Evolutionary conservation across 2,888 invertebrate species (phyloP), one percentile per base, ranked within the genome.

Genomic region (Byasa hedistus): DNA sequence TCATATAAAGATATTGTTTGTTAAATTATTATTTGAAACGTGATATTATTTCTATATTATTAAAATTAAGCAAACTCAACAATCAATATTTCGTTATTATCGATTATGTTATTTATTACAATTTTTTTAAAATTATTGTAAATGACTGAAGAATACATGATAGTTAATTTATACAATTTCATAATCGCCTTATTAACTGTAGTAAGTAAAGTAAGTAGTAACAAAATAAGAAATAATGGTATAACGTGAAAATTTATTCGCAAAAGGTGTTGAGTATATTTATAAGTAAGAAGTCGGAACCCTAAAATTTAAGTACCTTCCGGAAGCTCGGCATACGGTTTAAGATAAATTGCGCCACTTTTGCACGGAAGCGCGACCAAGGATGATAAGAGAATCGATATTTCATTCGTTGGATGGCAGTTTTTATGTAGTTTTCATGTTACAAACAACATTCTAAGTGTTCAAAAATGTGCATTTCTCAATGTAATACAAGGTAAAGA

Each of bases 331-430:
- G 36, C 54, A 39, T 44, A 27, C 21, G 54, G 54, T 32, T 58
- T 64, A 39, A 54, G 23, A 64, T 59, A 59, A 64, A 64, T 64
- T 44, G 54, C 64, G 52, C 39, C 44, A 59, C 64, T 59, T 59
- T 64, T 54, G 57, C 64, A 64, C 64, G 59, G 58, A 54, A 44
- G 39, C 39, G 22, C 55, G 58, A 59, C 54, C 39, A 64, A 58
- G 51, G 36, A 3, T 36, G 64, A 64, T 64, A 64, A 64, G 54
- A 59, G 64, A 64, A 64, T 64, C 39, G 15, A 64, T 64, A 64
- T 64, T 64, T 64, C 64, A 54, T 64, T 55, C 36, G 32, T 24
- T n/a, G 27, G 39, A 3, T 54, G 36, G 54, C 52, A 19, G 44
- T 15, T 44, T 44, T 44, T 19, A 4, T n/a, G 63, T 57, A 48